phyloP scores from a whole-genome alignment of 2,113 vertebrate species.

The Tiliqua scincoides region DNA sequence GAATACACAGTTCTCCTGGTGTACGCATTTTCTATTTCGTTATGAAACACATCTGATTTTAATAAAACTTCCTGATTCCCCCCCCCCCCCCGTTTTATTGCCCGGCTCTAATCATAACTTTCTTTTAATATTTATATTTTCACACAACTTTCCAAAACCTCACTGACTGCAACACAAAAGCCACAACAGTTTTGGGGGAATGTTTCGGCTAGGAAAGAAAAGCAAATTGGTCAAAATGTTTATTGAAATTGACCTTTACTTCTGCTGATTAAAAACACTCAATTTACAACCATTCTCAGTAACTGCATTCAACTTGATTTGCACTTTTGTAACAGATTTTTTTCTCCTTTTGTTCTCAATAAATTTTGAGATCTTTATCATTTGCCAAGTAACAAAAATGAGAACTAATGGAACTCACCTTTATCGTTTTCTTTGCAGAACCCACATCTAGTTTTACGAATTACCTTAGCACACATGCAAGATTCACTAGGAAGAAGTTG shows the following conservation, averaged over 20 bases:
- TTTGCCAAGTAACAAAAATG: neutral
- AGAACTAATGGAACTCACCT: neutral
- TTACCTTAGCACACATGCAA: neutral
- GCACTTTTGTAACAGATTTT: constrained; percentile 18
- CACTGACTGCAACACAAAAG: constrained; percentile 69
- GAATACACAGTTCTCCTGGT: constrained; percentile 44
- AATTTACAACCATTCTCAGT: constrained; percentile 46
- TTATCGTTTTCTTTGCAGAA: neutral
- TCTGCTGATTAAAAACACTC: constrained; percentile 48
- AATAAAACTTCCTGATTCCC: constrained; percentile 66
- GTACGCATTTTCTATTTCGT: constrained; percentile 21
- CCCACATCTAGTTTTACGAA: neutral
- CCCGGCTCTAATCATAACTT: constrained; percentile 71
- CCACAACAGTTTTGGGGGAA: constrained; percentile 71
- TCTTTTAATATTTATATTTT: constrained; percentile 72
- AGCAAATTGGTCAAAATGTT: constrained; percentile 65
- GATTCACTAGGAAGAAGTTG: neutral
- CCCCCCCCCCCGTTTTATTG: too few species aligned
- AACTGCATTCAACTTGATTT: constrained; percentile 43
- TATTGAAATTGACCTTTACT: constrained; percentile 67
- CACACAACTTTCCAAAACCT: constrained; percentile 71
- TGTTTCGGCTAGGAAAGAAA: constrained; percentile 73
- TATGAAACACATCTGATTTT: constrained; percentile 65
- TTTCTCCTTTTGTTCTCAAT: constrained; percentile 53
- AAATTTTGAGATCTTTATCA: neutral